Evolutionary conservation across 2,888 invertebrate species (phyloP).

Genomic region (Ectemnius continuus): DNA sequence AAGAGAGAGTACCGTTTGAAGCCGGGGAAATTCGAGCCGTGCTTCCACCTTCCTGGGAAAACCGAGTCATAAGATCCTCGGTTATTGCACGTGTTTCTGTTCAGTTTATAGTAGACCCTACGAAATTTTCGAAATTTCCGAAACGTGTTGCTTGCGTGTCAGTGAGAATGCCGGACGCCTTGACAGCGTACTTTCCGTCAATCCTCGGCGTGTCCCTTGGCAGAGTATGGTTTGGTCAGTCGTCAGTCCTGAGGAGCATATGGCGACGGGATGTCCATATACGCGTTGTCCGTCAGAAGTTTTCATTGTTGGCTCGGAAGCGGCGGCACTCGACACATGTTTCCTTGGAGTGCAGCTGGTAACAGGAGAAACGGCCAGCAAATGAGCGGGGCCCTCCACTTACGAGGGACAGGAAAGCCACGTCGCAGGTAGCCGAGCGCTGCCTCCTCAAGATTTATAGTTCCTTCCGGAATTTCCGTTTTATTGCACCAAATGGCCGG

Average conservation of each 20-base stretch:
- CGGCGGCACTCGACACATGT: slow-evolving; percentile 47
- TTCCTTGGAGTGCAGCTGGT: slow-evolving; percentile 29
- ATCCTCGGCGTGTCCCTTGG: slow-evolving; percentile 20
- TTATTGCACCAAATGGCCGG: slow-evolving; percentile 10
- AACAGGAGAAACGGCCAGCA: slow-evolving; percentile 5
- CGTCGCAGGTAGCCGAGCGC: slow-evolving; percentile 22
- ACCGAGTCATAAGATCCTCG: no score
- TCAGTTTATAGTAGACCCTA: background rate
- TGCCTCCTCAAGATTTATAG: slow-evolving; percentile 35
- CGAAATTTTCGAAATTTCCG: background rate
- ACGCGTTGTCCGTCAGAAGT: slow-evolving; percentile 43
- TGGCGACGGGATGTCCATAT: slow-evolving; percentile 41
- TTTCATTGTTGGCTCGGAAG: slow-evolving; percentile 51
- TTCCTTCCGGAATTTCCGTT: slow-evolving; percentile 23
- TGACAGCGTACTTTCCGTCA: slow-evolving; percentile 11
- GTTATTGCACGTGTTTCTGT: no score
- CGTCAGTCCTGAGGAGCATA: slow-evolving; percentile 53
- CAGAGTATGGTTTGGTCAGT: slow-evolving; percentile 17
- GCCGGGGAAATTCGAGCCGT: no score
- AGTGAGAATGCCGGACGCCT: slow-evolving; percentile 10
- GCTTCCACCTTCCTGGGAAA: no score
- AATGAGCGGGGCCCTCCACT: slow-evolving; percentile 19
- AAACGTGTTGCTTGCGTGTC: background rate
- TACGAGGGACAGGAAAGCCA: slow-evolving; percentile 22
- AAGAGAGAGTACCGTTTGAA: no score